These are phyloP conservation scores for Entelurus aequoreus DNA, from an alignment of 2,113 vertebrate species.

Conservation along the genomic window DNA sequence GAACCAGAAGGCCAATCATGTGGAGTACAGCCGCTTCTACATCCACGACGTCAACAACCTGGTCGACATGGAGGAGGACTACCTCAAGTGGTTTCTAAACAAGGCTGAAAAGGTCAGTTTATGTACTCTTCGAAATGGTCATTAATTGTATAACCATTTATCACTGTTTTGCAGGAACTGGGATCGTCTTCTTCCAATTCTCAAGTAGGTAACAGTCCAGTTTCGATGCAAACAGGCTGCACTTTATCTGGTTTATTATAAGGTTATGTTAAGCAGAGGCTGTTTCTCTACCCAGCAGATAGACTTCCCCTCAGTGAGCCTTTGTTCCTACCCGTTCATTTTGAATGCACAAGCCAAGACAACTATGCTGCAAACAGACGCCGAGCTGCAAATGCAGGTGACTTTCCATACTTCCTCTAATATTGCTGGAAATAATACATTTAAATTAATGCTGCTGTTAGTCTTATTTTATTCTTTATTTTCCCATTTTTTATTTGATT, in stretches of 20 bases:
- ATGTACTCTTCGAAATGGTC: not conserved
- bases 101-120: slow-evolving; percentile 88
- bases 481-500: not conserved
- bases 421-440: not conserved
- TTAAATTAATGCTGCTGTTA: no score
- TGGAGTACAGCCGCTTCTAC: slow-evolving; percentile 91
- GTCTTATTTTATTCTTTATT: not conserved
- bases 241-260: no score
- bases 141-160: not conserved
- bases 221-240: no score
- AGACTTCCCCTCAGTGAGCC: slow-evolving; percentile 76
- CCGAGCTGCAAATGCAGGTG: slow-evolving; percentile 98
- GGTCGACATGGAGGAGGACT: slow-evolving; percentile 97
- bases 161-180: slow-evolving; percentile 78
- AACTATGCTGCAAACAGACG: slow-evolving; percentile 96
- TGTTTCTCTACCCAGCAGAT: slow-evolving; percentile 63
- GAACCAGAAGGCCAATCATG: slow-evolving; percentile 86
- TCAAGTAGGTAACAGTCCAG: slow-evolving; percentile 14
- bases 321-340: slow-evolving; percentile 96
- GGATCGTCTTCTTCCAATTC: slow-evolving; percentile 88
- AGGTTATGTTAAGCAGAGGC: no score
- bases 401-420: no score
- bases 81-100: slow-evolving; percentile 96
- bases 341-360: slow-evolving; percentile 96
- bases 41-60: slow-evolving; percentile 91